Conservation (phyloP, 2,113 vertebrate genomes). For the Nanger granti region DNA sequence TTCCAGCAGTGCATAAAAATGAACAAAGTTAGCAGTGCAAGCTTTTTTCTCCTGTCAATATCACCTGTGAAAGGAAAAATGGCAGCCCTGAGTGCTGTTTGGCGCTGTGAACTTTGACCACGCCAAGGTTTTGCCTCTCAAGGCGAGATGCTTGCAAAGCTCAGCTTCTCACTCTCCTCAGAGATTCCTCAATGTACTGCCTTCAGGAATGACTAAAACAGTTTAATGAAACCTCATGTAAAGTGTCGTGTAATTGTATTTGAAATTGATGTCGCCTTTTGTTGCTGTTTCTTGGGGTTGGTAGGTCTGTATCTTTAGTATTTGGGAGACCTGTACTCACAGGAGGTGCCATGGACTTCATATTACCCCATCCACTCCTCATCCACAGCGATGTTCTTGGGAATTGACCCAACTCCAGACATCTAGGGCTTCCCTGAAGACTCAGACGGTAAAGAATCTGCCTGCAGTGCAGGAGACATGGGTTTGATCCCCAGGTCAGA, state of each 20-base stretch:
- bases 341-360: neutral
- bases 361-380: neutral
- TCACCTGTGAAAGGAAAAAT: neutral
- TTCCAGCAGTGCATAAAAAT: neutral
- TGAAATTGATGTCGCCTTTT: neutral
- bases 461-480: rapidly evolving
- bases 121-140: neutral
- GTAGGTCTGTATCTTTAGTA: neutral
- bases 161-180: neutral
- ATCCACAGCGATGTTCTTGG: neutral
- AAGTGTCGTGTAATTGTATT: neutral
- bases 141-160: neutral
- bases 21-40: neutral
- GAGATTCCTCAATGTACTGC: neutral
- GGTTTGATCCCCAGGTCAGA: neutral
- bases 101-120: neutral
- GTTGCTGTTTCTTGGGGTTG: neutral
- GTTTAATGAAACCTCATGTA: neutral
- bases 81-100: neutral
- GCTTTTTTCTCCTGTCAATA: neutral
- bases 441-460: neutral
- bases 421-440: neutral
- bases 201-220: neutral
- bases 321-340: neutral
- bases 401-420: neutral